phyloP scores from a whole-genome alignment of 2,888 invertebrate species.

The Tigriopus californicus region DNA sequence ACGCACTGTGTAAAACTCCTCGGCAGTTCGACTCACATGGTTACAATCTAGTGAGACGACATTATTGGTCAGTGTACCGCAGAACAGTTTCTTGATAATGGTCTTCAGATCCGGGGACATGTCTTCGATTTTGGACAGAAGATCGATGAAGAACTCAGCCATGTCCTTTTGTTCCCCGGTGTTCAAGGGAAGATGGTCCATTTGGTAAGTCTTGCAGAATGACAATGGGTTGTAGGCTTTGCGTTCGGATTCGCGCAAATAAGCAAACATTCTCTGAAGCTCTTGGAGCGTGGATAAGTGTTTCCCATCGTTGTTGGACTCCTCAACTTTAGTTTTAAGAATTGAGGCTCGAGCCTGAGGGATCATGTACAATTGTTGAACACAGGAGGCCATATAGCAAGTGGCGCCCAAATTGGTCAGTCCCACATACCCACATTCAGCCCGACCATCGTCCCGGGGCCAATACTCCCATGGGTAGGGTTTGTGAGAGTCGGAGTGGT shows the following conservation, averaged over 20 bases:
- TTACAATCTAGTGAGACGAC: conserved; percentile 81
- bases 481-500: conserved; percentile 37
- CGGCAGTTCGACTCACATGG: conserved; percentile 79
- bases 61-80: conserved; percentile 83
- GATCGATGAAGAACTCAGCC: conserved; percentile 93
- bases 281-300: conserved; percentile 66
- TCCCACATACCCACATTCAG: conserved; percentile 85
- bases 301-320: conserved; percentile 38
- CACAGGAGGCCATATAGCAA: conserved; percentile 92
- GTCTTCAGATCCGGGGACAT: conserved; percentile 78
- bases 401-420: conserved; percentile 86
- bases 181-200: conserved; percentile 89
- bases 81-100: conserved; percentile 73
- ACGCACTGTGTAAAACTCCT: conserved; percentile 88
- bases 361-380: conserved; percentile 91
- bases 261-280: conserved; percentile 86
- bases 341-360: conserved; percentile 73
- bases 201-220: conserved; percentile 87
- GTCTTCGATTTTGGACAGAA: conserved; percentile 85
- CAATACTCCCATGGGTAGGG: conserved; percentile 94
- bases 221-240: conserved; percentile 88
- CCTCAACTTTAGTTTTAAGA: conserved; percentile 46
- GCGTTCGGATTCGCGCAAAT: conserved; percentile 75
- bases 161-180: conserved; percentile 94
- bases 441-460: conserved; percentile 86